Conservation (phyloP, 2,888 invertebrate genomes). For the Sisyra terminalis region DNA sequence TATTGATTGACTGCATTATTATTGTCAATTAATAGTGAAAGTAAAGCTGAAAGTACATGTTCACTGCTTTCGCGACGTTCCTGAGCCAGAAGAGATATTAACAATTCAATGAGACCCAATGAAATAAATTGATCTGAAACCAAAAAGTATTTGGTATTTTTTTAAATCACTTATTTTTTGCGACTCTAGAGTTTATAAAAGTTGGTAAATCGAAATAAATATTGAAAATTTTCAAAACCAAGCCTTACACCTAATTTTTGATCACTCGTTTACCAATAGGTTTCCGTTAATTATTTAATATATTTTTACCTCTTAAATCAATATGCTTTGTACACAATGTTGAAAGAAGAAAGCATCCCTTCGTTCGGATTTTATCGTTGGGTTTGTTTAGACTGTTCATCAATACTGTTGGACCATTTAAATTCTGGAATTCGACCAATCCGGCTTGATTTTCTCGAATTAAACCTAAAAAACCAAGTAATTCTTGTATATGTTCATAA, state of each 20-base stretch:
- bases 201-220: too few relatives aligned
- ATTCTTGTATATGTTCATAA: not conserved
- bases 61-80: slow-evolving; percentile 27
- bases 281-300: too few relatives aligned
- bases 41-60: slow-evolving; percentile 30
- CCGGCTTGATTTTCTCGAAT: slow-evolving; percentile 44
- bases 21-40: slow-evolving; percentile 28
- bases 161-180: too few relatives aligned
- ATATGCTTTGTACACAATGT: slow-evolving; percentile 36
- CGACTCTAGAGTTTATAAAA: too few relatives aligned
- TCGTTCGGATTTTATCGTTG: slow-evolving; percentile 40
- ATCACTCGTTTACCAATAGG: too few relatives aligned
- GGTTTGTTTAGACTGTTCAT: slow-evolving; percentile 35
- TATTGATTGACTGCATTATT: slow-evolving; percentile 25
- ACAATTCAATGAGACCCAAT: slow-evolving; percentile 15
- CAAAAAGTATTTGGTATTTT: not conserved
- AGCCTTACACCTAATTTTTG: too few relatives aligned
- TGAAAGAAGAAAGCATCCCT: slow-evolving; percentile 54
- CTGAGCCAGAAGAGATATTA: slow-evolving; percentile 12
- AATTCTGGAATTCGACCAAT: slow-evolving; percentile 38
- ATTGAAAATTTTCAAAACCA: too few relatives aligned
- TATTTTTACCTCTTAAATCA: slow-evolving; percentile 35
- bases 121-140: slow-evolving; percentile 13
- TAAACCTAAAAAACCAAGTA: slow-evolving; percentile 32
- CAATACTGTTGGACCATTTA: slow-evolving; percentile 49